These are phyloP conservation scores for Psococerastis gibbosa DNA, from an alignment of 2,888 invertebrate species.

Conservation along the genomic window DNA sequence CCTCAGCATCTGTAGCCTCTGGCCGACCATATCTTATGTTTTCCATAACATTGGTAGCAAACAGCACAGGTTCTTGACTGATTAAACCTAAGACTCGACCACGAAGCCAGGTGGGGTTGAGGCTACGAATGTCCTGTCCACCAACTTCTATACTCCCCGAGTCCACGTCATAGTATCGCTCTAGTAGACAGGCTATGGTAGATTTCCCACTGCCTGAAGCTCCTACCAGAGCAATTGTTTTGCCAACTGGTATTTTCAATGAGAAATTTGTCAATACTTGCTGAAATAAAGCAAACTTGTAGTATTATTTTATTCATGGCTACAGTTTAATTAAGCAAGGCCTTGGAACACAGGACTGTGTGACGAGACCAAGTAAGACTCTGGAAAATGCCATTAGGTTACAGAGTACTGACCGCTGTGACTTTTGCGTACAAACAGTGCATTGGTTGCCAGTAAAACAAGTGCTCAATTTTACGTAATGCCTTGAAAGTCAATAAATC, in stretches of 20 bases:
- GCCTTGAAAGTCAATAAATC: too few relatives aligned
- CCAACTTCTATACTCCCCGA: constrained; percentile 56
- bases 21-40: constrained; percentile 83
- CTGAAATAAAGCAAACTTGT: constrained; percentile 26
- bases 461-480: too few relatives aligned
- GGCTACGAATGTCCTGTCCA: constrained; percentile 42
- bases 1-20: constrained; percentile 47
- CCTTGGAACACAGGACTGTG: too few relatives aligned
- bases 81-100: constrained; percentile 71
- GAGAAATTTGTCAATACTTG: constrained; percentile 65
- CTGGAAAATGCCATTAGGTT: too few relatives aligned
- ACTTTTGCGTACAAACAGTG: too few relatives aligned
- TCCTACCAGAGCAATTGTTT: constrained; percentile 82
- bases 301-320: too few relatives aligned
- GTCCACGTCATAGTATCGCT: constrained; percentile 72
- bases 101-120: constrained; percentile 72
- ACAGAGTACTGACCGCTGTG: too few relatives aligned
- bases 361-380: too few relatives aligned
- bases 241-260: constrained; percentile 64
- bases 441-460: too few relatives aligned
- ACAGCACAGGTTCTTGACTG: constrained; percentile 84
- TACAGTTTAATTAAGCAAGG: too few relatives aligned
- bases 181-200: constrained; percentile 72
- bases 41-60: constrained; percentile 77
- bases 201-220: constrained; percentile 91